Conservation (phyloP, 1,140 invertebrate species). For the Hydropsyche tenuis region DNA sequence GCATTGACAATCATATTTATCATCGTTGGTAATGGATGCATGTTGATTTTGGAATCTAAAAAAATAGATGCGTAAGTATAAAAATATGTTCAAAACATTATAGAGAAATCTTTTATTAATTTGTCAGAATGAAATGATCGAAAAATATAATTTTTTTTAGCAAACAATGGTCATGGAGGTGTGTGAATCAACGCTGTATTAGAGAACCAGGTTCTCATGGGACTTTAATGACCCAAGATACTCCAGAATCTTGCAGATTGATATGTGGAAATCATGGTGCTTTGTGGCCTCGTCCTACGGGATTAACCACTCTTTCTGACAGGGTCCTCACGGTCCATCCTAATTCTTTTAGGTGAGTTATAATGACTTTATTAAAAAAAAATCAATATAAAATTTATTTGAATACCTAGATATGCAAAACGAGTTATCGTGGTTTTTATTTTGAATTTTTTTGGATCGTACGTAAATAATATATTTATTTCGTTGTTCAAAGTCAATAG, state of each 20-base stretch:
- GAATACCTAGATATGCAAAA: no score
- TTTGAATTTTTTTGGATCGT: no score
- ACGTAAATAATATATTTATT: no score
- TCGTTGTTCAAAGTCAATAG: no score
- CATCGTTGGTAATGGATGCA: not conserved
- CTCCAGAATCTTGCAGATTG: conserved; percentile 66
- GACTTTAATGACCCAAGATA: conserved; percentile 53
- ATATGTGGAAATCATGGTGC: conserved; percentile 71
- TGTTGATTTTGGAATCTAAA: conserved; percentile 5
- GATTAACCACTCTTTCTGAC: conserved; percentile 56
- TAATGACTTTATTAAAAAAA: no score
- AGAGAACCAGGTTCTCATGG: conserved; percentile 24
- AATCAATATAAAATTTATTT: no score
- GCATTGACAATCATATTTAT: not conserved
- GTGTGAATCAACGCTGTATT: conserved; percentile 31
- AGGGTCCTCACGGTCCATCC: conserved; percentile 64
- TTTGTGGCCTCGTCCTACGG: conserved; percentile 75
- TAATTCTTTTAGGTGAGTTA: conserved; percentile 57
- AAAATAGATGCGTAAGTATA: conserved; percentile 3
- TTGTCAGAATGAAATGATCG: no score
- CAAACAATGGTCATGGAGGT: conserved; percentile 42
- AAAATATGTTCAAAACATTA: not conserved
- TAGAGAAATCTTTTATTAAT: not conserved
- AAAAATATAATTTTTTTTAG: conserved; percentile 28
- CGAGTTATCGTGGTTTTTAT: no score